Evolutionary conservation across 2,113 vertebrate genomes (phyloP).

Genomic region (Plestiodon gilberti): DNA sequence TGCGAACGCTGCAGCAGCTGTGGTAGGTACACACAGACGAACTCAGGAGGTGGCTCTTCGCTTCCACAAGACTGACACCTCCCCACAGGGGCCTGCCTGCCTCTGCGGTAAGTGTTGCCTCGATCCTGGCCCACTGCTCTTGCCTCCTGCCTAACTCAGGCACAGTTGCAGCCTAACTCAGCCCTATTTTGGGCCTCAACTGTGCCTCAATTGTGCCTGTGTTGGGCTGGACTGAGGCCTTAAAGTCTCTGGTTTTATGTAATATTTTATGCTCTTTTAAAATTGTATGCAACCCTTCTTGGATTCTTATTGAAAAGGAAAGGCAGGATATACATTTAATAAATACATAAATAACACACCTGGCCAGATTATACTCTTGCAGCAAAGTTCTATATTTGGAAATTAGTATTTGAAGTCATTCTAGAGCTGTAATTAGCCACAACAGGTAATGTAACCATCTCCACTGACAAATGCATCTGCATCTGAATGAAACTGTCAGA

Average conservation of each 20-base stretch:
- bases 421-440: background rate
- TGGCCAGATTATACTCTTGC: background rate
- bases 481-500: conserved; percentile 10
- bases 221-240: too few species aligned
- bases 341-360: background rate
- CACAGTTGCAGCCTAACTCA: too few species aligned
- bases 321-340: background rate
- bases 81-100: too few species aligned
- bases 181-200: too few species aligned
- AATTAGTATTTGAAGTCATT: background rate
- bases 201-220: too few species aligned
- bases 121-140: too few species aligned
- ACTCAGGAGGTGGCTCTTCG: too few species aligned
- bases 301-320: background rate
- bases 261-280: background rate
- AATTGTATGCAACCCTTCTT: background rate
- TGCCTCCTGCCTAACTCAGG: too few species aligned
- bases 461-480: background rate
- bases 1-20: too few species aligned
- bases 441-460: background rate
- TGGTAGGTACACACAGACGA: too few species aligned
- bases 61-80: too few species aligned
- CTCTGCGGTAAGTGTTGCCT: too few species aligned
- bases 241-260: background rate
- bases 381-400: background rate